phyloP scores from a whole-genome alignment of 2,113 vertebrate genomes.

The Emydocephalus ijimae region DNA sequence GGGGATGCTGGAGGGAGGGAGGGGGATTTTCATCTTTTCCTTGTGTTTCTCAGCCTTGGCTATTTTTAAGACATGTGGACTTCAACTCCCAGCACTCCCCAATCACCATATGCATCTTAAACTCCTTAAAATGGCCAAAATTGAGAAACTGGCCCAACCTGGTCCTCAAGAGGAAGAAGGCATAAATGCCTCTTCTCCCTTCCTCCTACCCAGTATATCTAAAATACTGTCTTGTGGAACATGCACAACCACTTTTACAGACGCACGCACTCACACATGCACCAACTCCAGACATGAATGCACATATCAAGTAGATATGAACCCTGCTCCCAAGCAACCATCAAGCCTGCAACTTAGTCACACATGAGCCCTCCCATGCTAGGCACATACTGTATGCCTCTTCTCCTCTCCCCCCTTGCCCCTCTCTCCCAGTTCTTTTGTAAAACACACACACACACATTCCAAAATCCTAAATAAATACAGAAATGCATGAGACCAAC shows the following conservation, averaged over 20 bases:
- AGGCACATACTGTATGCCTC: neutral
- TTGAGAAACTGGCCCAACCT: neutral
- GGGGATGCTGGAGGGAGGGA: neutral
- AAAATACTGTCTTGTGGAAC: constrained; percentile 9
- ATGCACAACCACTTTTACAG: constrained; percentile 9
- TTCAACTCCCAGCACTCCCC: neutral
- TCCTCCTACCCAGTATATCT: neutral
- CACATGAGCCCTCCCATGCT: neutral
- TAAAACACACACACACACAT: neutral
- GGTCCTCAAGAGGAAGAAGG: neutral
- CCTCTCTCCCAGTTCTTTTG: no score
- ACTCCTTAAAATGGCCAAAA: neutral
- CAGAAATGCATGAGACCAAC: neutral
- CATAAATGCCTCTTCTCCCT: neutral
- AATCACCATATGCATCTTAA: neutral
- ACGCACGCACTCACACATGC: neutral
- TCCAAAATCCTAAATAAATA: neutral
- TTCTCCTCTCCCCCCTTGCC: no score
- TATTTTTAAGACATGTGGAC: neutral
- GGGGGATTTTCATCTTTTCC: neutral
- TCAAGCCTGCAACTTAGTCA: neutral
- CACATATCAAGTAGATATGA: neutral
- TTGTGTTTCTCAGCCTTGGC: neutral
- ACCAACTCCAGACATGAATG: neutral
- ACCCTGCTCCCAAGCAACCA: neutral